Conservation (phyloP, 2,797 vertebrate species). For the Bradypodion ventrale region DNA sequence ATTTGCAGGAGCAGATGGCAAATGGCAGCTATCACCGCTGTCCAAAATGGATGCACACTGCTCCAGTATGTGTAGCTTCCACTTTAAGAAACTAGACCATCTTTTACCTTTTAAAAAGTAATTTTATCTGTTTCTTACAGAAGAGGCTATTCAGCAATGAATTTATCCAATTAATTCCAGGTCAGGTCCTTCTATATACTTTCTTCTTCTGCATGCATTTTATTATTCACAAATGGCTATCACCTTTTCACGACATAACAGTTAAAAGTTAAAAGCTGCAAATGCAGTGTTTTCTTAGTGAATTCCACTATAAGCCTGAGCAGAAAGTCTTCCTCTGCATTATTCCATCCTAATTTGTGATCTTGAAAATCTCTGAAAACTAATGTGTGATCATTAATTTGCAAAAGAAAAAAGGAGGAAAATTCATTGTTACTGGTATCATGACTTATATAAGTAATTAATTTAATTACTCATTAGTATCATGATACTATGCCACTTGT, state of each 20-base stretch:
- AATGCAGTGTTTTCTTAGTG: neutral
- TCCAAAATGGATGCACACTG: neutral
- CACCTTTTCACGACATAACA: neutral
- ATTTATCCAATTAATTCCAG: neutral
- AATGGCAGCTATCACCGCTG: neutral
- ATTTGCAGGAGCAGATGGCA: conserved; percentile 35
- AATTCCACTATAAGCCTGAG: neutral
- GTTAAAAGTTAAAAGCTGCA: neutral
- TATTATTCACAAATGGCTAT: neutral
- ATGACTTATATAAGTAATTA: too few species aligned
- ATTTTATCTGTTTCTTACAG: neutral
- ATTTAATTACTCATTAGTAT: too few species aligned
- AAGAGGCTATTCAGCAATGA: neutral
- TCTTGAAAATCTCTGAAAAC: too few species aligned
- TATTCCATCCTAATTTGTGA: neutral
- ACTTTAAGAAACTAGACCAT: neutral
- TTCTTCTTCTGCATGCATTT: neutral
- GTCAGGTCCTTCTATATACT: neutral
- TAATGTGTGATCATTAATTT: too few species aligned
- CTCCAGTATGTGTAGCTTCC: neutral
- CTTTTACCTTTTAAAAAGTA: neutral
- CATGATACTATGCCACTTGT: too few species aligned
- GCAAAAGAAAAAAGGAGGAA: too few species aligned
- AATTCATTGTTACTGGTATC: too few species aligned
- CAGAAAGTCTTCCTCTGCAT: neutral